Evolutionary conservation across 2,797 vertebrate genomes (phyloP), one percentile per base, ranked within the genome.

Genomic region (Pelodytes ibericus): DNA sequence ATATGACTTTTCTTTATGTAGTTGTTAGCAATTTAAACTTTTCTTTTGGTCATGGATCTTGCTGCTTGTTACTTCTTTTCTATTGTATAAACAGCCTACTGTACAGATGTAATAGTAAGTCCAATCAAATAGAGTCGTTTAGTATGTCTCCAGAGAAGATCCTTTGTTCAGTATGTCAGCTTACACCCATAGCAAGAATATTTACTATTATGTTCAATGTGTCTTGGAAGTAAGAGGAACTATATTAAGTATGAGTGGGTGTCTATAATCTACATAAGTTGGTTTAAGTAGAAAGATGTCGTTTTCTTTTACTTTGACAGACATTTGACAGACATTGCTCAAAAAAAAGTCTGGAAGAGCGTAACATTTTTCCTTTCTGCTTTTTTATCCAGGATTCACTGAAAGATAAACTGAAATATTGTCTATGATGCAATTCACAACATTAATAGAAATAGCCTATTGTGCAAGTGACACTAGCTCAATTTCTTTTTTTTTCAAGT

Each of bases 201-300:
- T 36, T 44, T 30, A 49, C 44, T 49, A 53, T 30, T 58, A 47
- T 44, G 29, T 18, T 59, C 22, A 60, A n/a, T 18, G 24, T 22
- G 36, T 9, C 26, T 60, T 25, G 9, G 18, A 27, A 51, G 31
- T 9, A 24, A 30, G 1, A 8, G 27, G 53, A 70, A 56, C 70
- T 73, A 73, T 73, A 73, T 79, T 68, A 79, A 61, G 57, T 30
- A 9, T 62, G 41, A 61, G 69, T 66, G 53, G 69, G 76, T 56
- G 76, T 56, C 39, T 53, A 24, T 30, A 62, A 62, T 72, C 29
- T 78, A 62, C 60, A 44, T 47, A 68, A 74, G 44, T 33, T 9
- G n/a, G 29, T 15, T 25, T 15, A n/a, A 75, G 65, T 30, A 33
- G 44, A 68, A 67, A 51, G 67, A 62, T 79, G 70, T 63, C 63